Base-by-base conservation (phyloP, 1,140 invertebrate species). In the Ips typographus region DNA sequence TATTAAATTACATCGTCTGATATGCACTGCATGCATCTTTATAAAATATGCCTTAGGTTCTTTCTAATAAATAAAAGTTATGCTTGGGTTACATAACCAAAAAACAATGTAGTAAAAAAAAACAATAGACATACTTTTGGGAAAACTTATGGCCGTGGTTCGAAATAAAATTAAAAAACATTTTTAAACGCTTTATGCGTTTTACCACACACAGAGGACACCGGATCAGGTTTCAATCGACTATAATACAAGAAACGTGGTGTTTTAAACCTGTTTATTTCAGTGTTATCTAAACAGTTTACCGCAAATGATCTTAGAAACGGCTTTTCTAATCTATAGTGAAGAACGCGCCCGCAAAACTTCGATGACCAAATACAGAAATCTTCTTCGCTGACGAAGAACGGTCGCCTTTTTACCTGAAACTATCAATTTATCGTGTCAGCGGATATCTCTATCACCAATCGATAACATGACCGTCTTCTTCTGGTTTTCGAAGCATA, bases 381-480 rank as follows among this genome's bases (percentile, higher is more conserved):
- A 22, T 22, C 22, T 22, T 22, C 22, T 22, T 22, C 22, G 22
- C 22, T 22, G 22, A 22, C 22, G 22, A 49, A 49, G 7, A 6
- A 2, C 44, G 8, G 52, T 55, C 36, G 37, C 44, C 7, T 6
- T 49, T 42, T 40, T 6, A 59, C 7, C 40, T 59, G 57, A 59
- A 59, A 59, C 57, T 59, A 59, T 59, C 57, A 59, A 59, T 59
- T 59, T 59, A 55, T 55, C 37, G 57, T 59, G 57, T 59, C 57
- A 59, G 57, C 57, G 5, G 38, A 40, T 40, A 59, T 59, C 57
- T 59, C 57, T 59, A 59, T 59, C 57, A 42, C 57, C 38, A 59
- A 59, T 42, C 57, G 57, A 59, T 59, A 59, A 59, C 57, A 40
- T 38, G 57, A 40, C 57, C 57, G 57, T 59, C 57, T 59, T 59